Base-by-base conservation (phyloP, 1,140 invertebrate species). In the Leptinotarsa undecemlineata region DNA sequence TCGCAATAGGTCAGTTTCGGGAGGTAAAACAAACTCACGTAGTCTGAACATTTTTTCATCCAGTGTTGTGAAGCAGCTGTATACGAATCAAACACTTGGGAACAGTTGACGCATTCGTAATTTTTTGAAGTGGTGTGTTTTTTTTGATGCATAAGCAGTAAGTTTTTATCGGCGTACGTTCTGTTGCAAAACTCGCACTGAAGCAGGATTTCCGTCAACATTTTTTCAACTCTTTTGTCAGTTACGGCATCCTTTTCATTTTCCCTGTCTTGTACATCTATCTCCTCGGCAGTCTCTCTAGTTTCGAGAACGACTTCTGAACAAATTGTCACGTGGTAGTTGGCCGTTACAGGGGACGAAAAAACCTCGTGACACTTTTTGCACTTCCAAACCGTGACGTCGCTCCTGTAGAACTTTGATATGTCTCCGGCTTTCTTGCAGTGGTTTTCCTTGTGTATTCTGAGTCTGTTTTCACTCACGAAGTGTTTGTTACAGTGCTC, bases 161-260 rank as follows among this genome's bases (percentile, higher is more conserved):
- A 78, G 2, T 85, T 82, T 68, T 86, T 84, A 26, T 89, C 87
- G 0, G 85, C 84, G 73, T 88, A 90, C 1, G 86, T 83, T 26
- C 83, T 85, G 71, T 89, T 89, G 75, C 89, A 90, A 73, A 88
- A 90, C 77, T 90, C 89, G 66, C 89, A 90, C 76, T 90, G 88
- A 19, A 89, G 82, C 2, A 89, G 75, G 15, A 88, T 84, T 74
- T 85, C 84, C 8, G 83, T 84, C 33, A 78, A 73, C 47, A 84
- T 81, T 75, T 82, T 82, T 61, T 83, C 80, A 8, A 82, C 75
- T 33, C 73, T 75, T 19, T 77, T 81, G 17, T 79, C 73, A 8
- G 70, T 47, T 19, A 33, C 23, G 11, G 17, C n/a, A 15, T 57
- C 51, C 6, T 57, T 57, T 17, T 57, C 51, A 26, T 74, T 74